Evolutionary conservation across 2,797 vertebrate genomes (phyloP).

Genomic region (Hipposideros larvatus): DNA sequence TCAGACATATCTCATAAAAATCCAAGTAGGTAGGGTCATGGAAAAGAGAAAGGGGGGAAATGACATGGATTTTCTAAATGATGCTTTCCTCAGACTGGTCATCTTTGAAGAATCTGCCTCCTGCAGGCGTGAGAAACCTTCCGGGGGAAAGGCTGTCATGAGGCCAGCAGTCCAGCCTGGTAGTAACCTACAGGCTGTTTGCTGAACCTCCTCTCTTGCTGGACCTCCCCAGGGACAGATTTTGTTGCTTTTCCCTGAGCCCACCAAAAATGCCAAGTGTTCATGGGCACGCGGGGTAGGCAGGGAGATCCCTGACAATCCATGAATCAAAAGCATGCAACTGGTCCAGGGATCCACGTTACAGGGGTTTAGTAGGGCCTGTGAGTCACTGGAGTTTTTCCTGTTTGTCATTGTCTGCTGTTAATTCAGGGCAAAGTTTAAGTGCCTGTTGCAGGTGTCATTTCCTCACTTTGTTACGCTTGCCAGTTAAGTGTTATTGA

Average conservation of each 20-base stretch:
- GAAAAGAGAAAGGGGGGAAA: not conserved
- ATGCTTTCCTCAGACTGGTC: not conserved
- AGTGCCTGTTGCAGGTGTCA: not conserved
- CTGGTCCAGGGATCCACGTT: not conserved
- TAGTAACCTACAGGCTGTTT: not conserved
- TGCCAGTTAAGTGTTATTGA: not conserved
- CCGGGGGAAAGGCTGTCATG: not conserved
- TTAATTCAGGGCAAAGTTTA: not conserved
- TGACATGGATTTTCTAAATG: not conserved
- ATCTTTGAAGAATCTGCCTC: not conserved
- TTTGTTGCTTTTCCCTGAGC: conserved; percentile 17
- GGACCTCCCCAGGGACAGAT: not conserved
- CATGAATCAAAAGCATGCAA: not conserved
- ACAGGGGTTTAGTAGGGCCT: not conserved
- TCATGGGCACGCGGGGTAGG: not conserved
- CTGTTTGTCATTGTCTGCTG: not conserved
- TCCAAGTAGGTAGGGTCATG: not conserved
- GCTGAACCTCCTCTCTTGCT: not conserved
- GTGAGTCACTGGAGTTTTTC: not conserved
- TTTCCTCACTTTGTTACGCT: not conserved
- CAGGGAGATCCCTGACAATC: not conserved
- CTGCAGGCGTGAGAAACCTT: not conserved
- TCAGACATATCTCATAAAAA: not conserved
- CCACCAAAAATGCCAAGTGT: not conserved
- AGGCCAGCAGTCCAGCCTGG: not conserved